These are phyloP conservation scores for Oikopleura dioica DNA, from an alignment of 23 tunicate genomes.

Conservation along the genomic window DNA sequence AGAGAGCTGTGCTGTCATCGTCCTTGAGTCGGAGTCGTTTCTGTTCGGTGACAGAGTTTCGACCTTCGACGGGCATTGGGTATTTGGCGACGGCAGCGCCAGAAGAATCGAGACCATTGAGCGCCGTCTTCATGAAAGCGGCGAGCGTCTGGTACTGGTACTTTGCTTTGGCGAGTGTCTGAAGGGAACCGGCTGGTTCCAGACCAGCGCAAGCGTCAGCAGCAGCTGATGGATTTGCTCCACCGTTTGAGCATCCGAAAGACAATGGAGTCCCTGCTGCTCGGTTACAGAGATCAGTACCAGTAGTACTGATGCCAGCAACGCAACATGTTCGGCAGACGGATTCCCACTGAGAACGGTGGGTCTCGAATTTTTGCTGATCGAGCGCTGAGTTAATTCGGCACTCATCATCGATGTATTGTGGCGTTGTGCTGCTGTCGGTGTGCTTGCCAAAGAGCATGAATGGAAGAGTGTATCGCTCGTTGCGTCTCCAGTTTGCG, in stretches of 20 bases:
- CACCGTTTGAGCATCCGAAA: background rate
- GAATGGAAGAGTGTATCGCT: background rate
- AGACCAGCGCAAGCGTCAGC: background rate
- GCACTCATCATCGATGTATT: background rate
- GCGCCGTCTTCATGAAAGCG: background rate
- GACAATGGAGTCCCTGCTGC: background rate
- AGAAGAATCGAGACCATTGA: too few species aligned
- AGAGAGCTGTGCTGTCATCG: background rate
- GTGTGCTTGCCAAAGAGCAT: background rate
- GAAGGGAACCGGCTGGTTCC: background rate
- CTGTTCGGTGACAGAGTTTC: background rate
- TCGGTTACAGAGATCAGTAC: background rate
- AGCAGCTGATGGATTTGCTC: background rate
- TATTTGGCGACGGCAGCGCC: background rate
- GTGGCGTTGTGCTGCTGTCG: background rate
- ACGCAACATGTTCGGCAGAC: background rate
- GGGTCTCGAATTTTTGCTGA: background rate
- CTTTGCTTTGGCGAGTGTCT: background rate
- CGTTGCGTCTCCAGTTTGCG: background rate
- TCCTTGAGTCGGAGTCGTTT: background rate
- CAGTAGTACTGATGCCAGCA: background rate
- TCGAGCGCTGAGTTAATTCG: background rate
- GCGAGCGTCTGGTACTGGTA: too few species aligned
- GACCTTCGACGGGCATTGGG: background rate
- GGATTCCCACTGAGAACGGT: conserved; percentile 3